A percentile compares a stretch with the other conserved stretches of the same genome.
phyloP scores from a whole-genome alignment of 2,888 invertebrate species.

The Coenonympha arcania region DNA sequence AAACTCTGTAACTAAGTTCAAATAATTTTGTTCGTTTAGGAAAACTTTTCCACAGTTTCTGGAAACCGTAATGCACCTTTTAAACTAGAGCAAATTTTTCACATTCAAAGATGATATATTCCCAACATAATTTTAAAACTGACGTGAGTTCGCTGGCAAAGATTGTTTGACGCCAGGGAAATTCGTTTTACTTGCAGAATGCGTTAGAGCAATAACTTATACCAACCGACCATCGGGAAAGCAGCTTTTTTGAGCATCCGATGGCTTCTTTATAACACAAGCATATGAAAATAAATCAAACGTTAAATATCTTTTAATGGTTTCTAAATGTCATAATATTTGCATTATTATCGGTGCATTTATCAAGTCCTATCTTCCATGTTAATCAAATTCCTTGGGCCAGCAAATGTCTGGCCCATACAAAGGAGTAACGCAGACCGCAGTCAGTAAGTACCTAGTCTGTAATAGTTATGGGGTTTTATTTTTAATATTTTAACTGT shows the following conservation, averaged over 20 bases:
- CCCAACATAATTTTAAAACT: constrained; percentile 13
- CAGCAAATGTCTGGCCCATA: no score
- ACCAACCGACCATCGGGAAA: not conserved
- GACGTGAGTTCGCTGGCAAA: constrained; percentile 13
- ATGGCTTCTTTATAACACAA: not conserved
- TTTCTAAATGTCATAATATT: no score
- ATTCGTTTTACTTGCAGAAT: constrained; percentile 17
- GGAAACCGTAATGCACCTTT: constrained; percentile 4
- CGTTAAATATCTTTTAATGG: no score
- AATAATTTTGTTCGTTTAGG: not conserved
- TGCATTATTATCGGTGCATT: no score
- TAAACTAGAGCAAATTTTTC: constrained; percentile 10
- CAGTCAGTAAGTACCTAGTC: no score
- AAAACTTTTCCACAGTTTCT: not conserved
- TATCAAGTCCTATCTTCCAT: no score
- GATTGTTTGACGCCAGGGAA: constrained; percentile 17
- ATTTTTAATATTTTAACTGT: no score
- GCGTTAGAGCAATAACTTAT: constrained; percentile 15
- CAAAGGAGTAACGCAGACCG: no score
- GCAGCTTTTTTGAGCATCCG: not conserved
- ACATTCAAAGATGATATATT: constrained; percentile 16
- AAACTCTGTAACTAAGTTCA: no score
- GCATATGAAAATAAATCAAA: not conserved
- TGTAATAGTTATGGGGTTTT: no score
- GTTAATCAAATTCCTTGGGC: no score